phyloP scores from a whole-genome alignment of 2,888 invertebrate species.

The Caenorhabditis macrosperma region DNA sequence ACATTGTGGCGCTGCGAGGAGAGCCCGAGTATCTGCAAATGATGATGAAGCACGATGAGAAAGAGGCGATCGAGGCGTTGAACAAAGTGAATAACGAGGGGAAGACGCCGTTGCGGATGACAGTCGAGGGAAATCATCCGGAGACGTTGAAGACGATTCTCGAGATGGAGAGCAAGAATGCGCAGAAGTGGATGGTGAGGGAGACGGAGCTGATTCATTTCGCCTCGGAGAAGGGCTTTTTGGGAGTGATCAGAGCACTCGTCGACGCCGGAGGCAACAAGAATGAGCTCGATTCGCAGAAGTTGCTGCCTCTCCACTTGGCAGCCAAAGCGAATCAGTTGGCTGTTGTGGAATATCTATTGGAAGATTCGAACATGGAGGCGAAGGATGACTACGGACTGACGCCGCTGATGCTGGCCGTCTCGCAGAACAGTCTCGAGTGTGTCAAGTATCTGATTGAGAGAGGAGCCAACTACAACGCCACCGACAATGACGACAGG shows the following conservation, averaged over 20 bases:
- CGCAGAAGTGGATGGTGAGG: slow-evolving; percentile 31
- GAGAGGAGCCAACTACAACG: slow-evolving; percentile 44
- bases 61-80: slow-evolving; percentile 33
- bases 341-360: slow-evolving; percentile 59
- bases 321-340: slow-evolving; percentile 65
- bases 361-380: slow-evolving; percentile 48
- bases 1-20: slow-evolving; percentile 57
- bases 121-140: slow-evolving; percentile 68
- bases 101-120: slow-evolving; percentile 63
- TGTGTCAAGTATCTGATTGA: slow-evolving; percentile 58
- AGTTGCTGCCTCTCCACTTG: slow-evolving; percentile 62
- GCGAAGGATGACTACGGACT: slow-evolving; percentile 54
- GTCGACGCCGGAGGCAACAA: slow-evolving; percentile 51
- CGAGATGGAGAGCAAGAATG: slow-evolving; percentile 36
- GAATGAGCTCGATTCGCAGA: slow-evolving; percentile 32
- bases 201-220: slow-evolving; percentile 61
- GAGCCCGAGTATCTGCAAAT: slow-evolving; percentile 50
- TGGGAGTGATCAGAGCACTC: slow-evolving; percentile 53
- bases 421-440: slow-evolving; percentile 46
- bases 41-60: slow-evolving; percentile 36
- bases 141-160: slow-evolving; percentile 57
- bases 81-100: slow-evolving; percentile 63
- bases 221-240: slow-evolving; percentile 62
- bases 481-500: slow-evolving; percentile 61
- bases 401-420: slow-evolving; percentile 64